Conservation (phyloP, 2,888 invertebrate genomes). For the Chloroclysta siterata region DNA sequence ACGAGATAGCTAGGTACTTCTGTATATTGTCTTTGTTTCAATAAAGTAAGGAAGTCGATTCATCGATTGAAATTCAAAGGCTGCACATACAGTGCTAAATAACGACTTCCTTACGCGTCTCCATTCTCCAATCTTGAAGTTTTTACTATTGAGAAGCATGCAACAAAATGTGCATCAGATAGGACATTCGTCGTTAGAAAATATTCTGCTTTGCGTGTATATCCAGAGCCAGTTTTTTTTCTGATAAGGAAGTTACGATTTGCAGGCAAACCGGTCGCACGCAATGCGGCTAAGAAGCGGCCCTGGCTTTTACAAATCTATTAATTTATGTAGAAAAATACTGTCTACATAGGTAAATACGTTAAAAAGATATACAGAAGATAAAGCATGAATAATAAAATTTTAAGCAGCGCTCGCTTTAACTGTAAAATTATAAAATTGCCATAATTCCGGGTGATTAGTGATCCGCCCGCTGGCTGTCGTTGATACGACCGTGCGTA, state of each 20-base stretch:
- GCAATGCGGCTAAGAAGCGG: constrained; percentile 59
- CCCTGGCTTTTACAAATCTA: constrained; percentile 23
- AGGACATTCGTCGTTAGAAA: constrained; percentile 52
- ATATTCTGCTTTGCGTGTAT: constrained; percentile 51
- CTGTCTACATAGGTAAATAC: neutral
- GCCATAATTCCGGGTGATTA: constrained; percentile 60
- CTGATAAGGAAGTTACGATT: constrained; percentile 63
- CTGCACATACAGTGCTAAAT: constrained; percentile 40
- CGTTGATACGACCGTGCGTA: constrained; percentile 63
- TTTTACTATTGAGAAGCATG: constrained; percentile 36
- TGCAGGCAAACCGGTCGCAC: constrained; percentile 60
- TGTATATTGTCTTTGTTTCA: constrained; percentile 49
- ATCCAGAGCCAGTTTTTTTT: constrained; percentile 63
- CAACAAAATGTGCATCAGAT: constrained; percentile 44
- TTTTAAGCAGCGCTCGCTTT: neutral
- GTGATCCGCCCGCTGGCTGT: constrained; percentile 45
- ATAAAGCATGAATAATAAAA: no score
- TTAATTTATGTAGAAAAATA: neutral
- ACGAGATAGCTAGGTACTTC: constrained; percentile 46
- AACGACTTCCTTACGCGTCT: constrained; percentile 41
- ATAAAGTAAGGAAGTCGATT: constrained; percentile 46
- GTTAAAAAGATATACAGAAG: neutral
- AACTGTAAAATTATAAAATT: constrained; percentile 57
- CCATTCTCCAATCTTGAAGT: constrained; percentile 41
- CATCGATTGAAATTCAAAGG: constrained; percentile 44